Percentiles rank a stretch among this genome's conserved stretches.
These are phyloP conservation scores for Metallyticus violacea DNA, from an alignment of 2,888 invertebrate genomes.

Conservation along the genomic window DNA sequence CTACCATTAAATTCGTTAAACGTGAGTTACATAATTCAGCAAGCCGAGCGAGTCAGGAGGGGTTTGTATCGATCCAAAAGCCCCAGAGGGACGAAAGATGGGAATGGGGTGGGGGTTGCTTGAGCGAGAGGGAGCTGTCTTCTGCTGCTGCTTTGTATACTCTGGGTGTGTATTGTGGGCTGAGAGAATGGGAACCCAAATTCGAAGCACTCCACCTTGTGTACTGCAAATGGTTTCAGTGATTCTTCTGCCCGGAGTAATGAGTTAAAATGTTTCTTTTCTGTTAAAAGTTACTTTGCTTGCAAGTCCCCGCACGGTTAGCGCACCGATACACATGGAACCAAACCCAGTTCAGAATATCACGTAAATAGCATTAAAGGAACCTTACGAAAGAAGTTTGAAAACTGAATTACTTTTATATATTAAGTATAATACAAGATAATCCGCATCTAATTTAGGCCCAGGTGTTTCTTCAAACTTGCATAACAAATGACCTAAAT, in stretches of 20 bases:
- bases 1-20: conserved; percentile 34
- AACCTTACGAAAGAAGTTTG: too few species aligned
- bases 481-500: too few species aligned
- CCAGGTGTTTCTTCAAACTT: too few species aligned
- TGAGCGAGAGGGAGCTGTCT: neutral
- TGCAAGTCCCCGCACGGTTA: neutral
- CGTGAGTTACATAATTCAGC: conserved; percentile 33
- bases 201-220: neutral
- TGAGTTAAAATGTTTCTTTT: neutral
- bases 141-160: neutral
- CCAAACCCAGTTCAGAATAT: too few species aligned
- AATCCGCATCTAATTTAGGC: too few species aligned
- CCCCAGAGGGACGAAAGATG: neutral
- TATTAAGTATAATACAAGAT: too few species aligned
- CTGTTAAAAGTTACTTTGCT: neutral
- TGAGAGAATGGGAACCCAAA: neutral
- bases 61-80: conserved; percentile 24
- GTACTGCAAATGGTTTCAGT: neutral
- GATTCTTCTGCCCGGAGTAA: neutral
- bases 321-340: too few species aligned
- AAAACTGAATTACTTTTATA: too few species aligned
- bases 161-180: neutral
- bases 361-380: too few species aligned
- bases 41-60: conserved; percentile 15
- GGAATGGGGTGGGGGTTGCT: neutral